Base-by-base conservation (phyloP, 2,113 vertebrate genomes). In the Aythya baeri region DNA sequence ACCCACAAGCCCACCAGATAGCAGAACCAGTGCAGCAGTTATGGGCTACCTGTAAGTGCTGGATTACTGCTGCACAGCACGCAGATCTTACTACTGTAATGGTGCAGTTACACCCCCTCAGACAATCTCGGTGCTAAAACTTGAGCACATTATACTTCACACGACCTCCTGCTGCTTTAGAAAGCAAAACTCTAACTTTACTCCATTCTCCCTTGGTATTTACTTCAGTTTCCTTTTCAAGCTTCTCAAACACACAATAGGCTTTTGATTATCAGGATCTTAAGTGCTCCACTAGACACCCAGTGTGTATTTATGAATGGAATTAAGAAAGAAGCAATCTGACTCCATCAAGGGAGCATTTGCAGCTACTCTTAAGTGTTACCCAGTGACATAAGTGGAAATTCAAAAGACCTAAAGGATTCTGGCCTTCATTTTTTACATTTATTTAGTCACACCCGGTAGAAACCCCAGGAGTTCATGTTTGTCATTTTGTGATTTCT, bases 241-340 rank as follows among this genome's bases (percentile, higher is more conserved):
- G 95, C 80, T 96, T 97, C 96, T 97, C 94, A 92, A 96, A 97
- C 95, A 97, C 96, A 98, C 97, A 98, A 98, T 96, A 98, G 97
- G 98, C 97, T 98, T 97, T 98, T 98, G 98, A 98, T 97, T 98
- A 98, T 98, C 97, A 91, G 89, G 95, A 95, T 90, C 97, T 96
- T 93, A 97, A 98, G 96, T 89, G 95, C 93, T 96, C 96, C 86
- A 85, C 91, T 97, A 95, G 96, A 97, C 94, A 96, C 93, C 97
- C 96, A 95, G 96, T 96, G 94, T 96, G 96, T 96, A 96, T 97
- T 98, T 98, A 98, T 98, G 98, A 98, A 98, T 96, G 97, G 98
- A 97, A 98, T 98, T 98, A 97, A 97, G 97, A 97, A 98, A 98
- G 97, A 97, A 98, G 98, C 97, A 98, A 98, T 97, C 73, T 9